phyloP scores from a whole-genome alignment of 2,113 vertebrate genomes.

The Rhadina sibilatrix region DNA sequence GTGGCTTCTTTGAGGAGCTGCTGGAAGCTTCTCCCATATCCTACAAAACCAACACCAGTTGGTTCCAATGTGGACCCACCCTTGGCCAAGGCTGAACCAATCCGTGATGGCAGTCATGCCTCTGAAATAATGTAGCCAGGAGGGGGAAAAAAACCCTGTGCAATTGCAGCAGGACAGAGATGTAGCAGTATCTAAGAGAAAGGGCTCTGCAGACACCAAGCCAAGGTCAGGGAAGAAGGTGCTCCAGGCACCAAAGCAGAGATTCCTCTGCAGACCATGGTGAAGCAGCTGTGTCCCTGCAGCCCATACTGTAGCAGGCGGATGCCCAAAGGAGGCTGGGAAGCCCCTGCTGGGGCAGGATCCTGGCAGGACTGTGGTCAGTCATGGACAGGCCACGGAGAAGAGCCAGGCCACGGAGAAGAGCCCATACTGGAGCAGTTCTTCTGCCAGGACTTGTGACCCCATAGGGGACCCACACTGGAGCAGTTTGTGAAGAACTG shows the following conservation, averaged over 20 bases:
- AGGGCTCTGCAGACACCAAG: not conserved
- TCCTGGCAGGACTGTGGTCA: not conserved
- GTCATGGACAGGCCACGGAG: not conserved
- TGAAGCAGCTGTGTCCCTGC: not conserved
- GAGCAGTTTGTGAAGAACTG: not conserved
- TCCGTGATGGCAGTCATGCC: fast-evolving
- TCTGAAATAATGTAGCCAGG: not conserved
- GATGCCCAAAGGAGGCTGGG: not conserved
- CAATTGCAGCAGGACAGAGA: not conserved
- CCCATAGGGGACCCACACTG: not conserved
- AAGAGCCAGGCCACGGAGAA: not conserved
- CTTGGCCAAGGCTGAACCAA: not conserved
- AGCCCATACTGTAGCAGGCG: not conserved
- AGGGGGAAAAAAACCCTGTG: not conserved
- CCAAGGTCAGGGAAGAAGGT: too few species aligned
- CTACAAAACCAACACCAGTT: not conserved
- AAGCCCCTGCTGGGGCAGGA: not conserved
- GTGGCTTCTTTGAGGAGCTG: not conserved
- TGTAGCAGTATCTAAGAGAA: not conserved
- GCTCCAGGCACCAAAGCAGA: not conserved
- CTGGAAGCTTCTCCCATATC: not conserved
- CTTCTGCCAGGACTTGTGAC: not conserved
- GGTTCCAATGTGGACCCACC: not conserved
- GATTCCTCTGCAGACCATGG: not conserved
- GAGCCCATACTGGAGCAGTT: not conserved